Percentiles rank a stretch among this genome's conserved stretches.
These are phyloP conservation scores for Cephus rjabovi DNA, from an alignment of 2,888 invertebrate species.

Conservation along the genomic window DNA sequence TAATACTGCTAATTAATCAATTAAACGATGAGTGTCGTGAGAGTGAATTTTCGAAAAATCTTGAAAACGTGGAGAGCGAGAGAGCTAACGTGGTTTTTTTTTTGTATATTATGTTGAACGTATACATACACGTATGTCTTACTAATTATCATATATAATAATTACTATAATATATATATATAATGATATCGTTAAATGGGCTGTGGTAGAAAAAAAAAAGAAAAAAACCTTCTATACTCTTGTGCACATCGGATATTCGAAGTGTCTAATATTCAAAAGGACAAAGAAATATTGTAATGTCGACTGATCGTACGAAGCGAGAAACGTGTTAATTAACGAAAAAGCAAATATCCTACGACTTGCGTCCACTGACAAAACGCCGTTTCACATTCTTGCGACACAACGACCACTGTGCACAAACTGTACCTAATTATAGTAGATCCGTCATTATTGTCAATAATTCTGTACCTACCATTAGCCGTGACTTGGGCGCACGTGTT, in stretches of 20 bases:
- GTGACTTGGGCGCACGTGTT: too few species aligned
- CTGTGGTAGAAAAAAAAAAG: constrained; percentile 55
- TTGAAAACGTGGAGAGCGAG: too few species aligned
- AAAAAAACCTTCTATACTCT: constrained; percentile 55
- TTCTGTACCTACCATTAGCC: constrained; percentile 45
- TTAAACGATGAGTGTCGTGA: too few species aligned
- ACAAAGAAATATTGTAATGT: too few species aligned
- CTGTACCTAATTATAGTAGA: constrained; percentile 57
- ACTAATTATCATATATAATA: constrained; percentile 31
- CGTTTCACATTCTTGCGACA: constrained; percentile 32
- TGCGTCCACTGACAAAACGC: too few species aligned
- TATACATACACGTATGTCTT: constrained; percentile 31
- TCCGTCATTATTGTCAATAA: constrained; percentile 60
- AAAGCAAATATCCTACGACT: too few species aligned
- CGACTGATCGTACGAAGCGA: too few species aligned
- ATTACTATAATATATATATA: constrained; percentile 28
- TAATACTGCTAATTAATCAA: too few species aligned
- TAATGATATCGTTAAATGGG: constrained; percentile 61
- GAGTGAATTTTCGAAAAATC: too few species aligned
- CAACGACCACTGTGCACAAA: constrained; percentile 61
- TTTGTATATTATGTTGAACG: constrained; percentile 34
- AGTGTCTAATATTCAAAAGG: not conserved
- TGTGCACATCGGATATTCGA: constrained; percentile 24
- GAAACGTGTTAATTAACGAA: too few species aligned
- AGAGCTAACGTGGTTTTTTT: not conserved